A percentile compares a stretch with the other conserved stretches of the same genome.
Evolutionary conservation across 2,888 invertebrate species (phyloP).

Genomic region (Exephanes ischioxanthus): DNA sequence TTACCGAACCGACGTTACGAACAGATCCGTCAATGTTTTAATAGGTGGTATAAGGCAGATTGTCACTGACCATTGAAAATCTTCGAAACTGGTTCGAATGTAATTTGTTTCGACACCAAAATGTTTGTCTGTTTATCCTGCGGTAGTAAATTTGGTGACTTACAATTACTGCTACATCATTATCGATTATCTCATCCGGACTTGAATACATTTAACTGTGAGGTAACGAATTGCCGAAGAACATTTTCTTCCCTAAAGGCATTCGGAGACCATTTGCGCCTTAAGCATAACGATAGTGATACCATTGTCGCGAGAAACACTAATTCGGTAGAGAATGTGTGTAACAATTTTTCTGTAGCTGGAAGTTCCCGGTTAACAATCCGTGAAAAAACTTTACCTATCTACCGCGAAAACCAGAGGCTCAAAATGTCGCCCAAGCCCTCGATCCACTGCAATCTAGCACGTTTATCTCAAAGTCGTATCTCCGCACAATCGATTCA

Average conservation of each 20-base stretch:
- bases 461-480: too few relatives aligned
- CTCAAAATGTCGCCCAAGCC: neutral
- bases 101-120: neutral
- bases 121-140: slow-evolving; percentile 9
- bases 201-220: slow-evolving; percentile 19
- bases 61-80: neutral
- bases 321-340: neutral
- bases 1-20: slow-evolving; percentile 10
- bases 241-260: slow-evolving; percentile 1
- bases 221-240: slow-evolving; percentile 1
- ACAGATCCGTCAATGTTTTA: slow-evolving; percentile 14
- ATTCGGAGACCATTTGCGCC: slow-evolving; percentile 1
- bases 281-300: neutral
- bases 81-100: too few relatives aligned
- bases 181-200: slow-evolving; percentile 29
- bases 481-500: neutral
- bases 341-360: neutral
- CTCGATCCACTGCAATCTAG: neutral
- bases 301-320: neutral
- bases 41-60: slow-evolving; percentile 12
- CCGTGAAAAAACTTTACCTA: too few relatives aligned
- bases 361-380: neutral
- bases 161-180: neutral
- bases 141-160: neutral
- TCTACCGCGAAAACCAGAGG: neutral